Evolutionary conservation across 2,888 invertebrate genomes (phyloP).

Genomic region (Phrixothrix hirtus): DNA sequence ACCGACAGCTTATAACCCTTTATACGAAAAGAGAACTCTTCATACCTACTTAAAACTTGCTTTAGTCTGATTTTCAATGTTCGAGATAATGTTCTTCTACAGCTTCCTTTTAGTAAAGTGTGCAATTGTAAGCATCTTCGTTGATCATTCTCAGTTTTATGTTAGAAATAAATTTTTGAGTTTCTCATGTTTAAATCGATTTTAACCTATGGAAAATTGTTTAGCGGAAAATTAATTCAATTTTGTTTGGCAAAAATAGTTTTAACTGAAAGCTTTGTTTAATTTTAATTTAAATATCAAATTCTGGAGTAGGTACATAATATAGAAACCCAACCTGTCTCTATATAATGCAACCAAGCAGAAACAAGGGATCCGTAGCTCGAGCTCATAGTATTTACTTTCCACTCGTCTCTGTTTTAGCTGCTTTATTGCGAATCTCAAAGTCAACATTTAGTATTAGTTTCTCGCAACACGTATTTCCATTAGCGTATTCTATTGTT

Average conservation of each 20-base stretch:
- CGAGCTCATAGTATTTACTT: slow-evolving; percentile 36
- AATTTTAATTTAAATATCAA: slow-evolving; percentile 28
- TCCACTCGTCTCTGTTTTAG: slow-evolving; percentile 47
- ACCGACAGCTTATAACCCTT: slow-evolving; percentile 46
- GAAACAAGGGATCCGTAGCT: slow-evolving; percentile 15
- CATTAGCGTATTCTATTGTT: slow-evolving; percentile 10
- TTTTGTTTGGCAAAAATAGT: too few species aligned
- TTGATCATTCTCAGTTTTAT: background rate
- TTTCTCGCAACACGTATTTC: slow-evolving; percentile 8
- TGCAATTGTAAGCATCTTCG: background rate
- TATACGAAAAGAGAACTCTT: slow-evolving; percentile 35
- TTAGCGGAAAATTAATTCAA: too few species aligned
- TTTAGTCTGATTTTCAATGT: slow-evolving; percentile 20
- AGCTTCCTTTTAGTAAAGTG: slow-evolving; percentile 12
- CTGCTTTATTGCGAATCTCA: slow-evolving; percentile 48
- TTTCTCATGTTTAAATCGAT: too few species aligned
- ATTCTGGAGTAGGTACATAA: background rate
- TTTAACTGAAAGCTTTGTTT: too few species aligned
- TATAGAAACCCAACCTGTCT: background rate
- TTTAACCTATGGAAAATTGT: too few species aligned
- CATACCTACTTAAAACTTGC: slow-evolving; percentile 22
- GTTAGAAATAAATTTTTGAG: too few species aligned
- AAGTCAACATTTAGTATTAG: slow-evolving; percentile 40
- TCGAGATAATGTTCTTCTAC: slow-evolving; percentile 14
- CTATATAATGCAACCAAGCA: slow-evolving; percentile 13